phyloP scores from a whole-genome alignment of 2,113 vertebrate genomes.

The Thamnaconus septentrionalis region DNA sequence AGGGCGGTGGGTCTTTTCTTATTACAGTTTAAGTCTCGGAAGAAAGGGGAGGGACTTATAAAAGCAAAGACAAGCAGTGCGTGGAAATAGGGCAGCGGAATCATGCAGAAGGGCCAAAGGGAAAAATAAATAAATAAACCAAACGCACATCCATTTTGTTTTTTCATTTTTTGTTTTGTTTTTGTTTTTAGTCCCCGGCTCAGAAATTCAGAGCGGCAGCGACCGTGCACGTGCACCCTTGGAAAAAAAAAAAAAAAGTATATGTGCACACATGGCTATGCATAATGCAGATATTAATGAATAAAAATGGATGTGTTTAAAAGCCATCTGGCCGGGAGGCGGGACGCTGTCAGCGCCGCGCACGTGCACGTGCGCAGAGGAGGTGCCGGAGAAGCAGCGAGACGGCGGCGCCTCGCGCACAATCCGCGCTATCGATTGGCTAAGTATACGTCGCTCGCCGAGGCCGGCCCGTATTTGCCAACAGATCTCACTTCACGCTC shows the following conservation, averaged over 20 bases:
- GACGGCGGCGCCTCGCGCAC: not conserved
- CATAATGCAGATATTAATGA: conserved; percentile 25
- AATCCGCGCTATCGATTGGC: conserved; percentile 22
- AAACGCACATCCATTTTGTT: too few species aligned
- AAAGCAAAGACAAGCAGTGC: too few species aligned
- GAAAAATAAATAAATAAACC: too few species aligned
- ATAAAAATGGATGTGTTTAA: conserved; percentile 12
- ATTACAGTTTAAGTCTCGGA: too few species aligned
- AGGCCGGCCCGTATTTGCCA: conserved; percentile 29
- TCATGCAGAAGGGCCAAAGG: too few species aligned
- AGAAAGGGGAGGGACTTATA: too few species aligned
- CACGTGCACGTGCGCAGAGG: not conserved
- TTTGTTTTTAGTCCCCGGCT: too few species aligned
- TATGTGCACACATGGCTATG: not conserved
- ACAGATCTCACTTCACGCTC: not conserved
- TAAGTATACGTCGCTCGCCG: conserved; percentile 7
- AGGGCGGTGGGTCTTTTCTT: not conserved
- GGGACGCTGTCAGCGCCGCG: not conserved
- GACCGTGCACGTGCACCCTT: too few species aligned
- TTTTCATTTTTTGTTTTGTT: too few species aligned
- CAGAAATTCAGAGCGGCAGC: too few species aligned
- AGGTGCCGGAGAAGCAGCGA: not conserved
- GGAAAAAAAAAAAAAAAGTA: not conserved
- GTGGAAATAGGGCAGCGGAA: too few species aligned
- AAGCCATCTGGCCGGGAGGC: conserved; percentile 13